These are phyloP conservation scores for Matsumurasca onukii DNA, from an alignment of 1,140 invertebrate species.

Conservation along the genomic window DNA sequence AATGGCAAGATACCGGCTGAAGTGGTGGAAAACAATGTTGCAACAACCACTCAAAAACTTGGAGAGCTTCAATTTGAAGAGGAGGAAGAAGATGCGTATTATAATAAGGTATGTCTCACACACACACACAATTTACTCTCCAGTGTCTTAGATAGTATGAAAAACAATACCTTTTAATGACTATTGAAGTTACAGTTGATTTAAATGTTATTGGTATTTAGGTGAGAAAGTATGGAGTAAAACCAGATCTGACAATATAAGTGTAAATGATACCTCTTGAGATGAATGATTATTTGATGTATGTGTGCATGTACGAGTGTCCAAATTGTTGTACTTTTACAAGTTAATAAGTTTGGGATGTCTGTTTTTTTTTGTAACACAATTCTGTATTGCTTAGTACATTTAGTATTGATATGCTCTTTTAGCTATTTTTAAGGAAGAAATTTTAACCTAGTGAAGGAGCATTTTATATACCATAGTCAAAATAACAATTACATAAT, in stretches of 20 bases:
- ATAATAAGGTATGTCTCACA: slow-evolving; percentile 67
- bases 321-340: not conserved
- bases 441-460: too few species aligned
- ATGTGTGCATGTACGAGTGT: not conserved
- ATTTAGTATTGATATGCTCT: not conserved
- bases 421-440: too few species aligned
- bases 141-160: not conserved
- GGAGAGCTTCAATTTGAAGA: slow-evolving; percentile 85
- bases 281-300: too few species aligned
- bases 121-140: slow-evolving; percentile 9
- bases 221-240: too few species aligned
- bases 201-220: too few species aligned
- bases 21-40: slow-evolving; percentile 61
- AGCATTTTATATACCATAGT: too few species aligned
- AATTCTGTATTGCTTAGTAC: too few species aligned
- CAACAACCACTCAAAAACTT: slow-evolving; percentile 68
- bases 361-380: too few species aligned
- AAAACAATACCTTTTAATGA: too few species aligned
- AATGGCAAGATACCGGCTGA: slow-evolving; percentile 41
- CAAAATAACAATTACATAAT: too few species aligned
- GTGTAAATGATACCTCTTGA: too few species aligned
- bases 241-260: too few species aligned
- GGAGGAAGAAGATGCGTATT: slow-evolving; percentile 89
- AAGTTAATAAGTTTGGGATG: not conserved
- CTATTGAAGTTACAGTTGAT: not conserved